These are phyloP conservation scores for Australoheros scitulus DNA, from an alignment of 2,113 vertebrate genomes.

Conservation along the genomic window DNA sequence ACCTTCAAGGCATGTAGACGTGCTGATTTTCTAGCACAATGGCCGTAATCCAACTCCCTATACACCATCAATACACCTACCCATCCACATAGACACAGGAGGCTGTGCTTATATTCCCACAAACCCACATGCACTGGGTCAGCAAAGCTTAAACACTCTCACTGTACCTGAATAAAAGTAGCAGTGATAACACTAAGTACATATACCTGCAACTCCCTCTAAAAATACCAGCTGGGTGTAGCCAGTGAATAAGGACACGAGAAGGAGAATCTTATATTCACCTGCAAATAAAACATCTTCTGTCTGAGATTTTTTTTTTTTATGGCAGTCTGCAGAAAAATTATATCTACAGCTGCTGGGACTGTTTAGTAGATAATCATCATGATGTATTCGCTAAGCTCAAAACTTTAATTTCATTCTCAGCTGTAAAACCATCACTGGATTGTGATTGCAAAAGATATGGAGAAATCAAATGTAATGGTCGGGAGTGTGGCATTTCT, in stretches of 20 bases:
- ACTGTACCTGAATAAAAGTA: not conserved
- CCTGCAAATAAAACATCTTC: not conserved
- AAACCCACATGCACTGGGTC: not conserved
- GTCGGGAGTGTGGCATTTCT: constrained; percentile 11
- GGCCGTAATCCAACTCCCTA: constrained; percentile 12
- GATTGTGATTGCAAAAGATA: constrained; percentile 19
- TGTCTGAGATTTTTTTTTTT: not conserved
- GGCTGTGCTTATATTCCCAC: not conserved
- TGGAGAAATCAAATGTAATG: constrained; percentile 45
- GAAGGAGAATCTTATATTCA: not conserved
- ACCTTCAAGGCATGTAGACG: constrained; percentile 25
- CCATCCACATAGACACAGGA: not conserved
- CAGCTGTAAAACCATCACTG: constrained; percentile 16
- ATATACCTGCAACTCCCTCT: not conserved
- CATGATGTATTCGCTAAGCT: constrained; percentile 14
- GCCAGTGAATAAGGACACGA: not conserved
- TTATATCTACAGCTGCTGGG: not conserved
- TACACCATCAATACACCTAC: not conserved
- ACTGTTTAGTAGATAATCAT: constrained; percentile 39
- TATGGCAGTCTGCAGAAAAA: constrained; percentile 5
- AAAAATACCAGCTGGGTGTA: not conserved
- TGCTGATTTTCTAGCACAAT: constrained; percentile 19
- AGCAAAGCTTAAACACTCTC: constrained; percentile 6
- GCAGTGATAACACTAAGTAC: not conserved
- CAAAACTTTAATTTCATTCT: constrained; percentile 39